These are phyloP conservation scores for Mya arenaria DNA, from an alignment of 1,140 invertebrate species.

Conservation along the genomic window DNA sequence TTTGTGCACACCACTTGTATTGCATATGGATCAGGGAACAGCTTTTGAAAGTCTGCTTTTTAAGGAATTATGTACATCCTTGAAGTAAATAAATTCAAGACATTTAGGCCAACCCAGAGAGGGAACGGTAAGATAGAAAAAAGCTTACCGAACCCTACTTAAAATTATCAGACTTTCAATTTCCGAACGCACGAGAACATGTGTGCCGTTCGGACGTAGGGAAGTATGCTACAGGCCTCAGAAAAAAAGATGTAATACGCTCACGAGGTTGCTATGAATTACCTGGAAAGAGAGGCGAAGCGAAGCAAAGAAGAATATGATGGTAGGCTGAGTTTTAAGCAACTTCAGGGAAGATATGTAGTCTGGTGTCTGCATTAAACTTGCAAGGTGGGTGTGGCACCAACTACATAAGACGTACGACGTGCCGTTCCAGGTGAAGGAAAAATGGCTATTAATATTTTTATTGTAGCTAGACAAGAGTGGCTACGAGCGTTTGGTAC, in stretches of 20 bases:
- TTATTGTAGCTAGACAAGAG: too few species aligned
- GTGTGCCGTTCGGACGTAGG: too few species aligned
- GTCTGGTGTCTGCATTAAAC: conserved; percentile 32
- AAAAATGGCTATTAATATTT: background rate
- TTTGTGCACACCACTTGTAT: background rate
- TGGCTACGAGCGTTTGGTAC: too few species aligned
- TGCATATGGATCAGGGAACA: background rate
- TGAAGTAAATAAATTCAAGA: background rate
- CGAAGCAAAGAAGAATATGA: conserved; percentile 26
- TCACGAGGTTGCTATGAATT: background rate
- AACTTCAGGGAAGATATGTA: background rate
- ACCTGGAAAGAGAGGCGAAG: background rate
- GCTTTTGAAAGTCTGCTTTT: background rate
- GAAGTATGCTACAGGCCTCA: background rate
- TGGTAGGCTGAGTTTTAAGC: conserved; percentile 3
- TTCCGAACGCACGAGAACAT: too few species aligned
- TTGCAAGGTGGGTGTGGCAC: background rate
- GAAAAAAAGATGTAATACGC: background rate
- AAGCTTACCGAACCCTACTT: background rate
- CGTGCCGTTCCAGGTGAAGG: background rate
- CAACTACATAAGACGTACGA: conserved; percentile 20
- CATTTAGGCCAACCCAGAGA: background rate
- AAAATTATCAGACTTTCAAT: background rate
- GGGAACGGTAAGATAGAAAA: background rate
- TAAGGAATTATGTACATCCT: background rate